Percentiles rank a stretch among this genome's conserved stretches.
Conservation (phyloP, 2,888 invertebrate genomes). For the Pseudococcus viburni region DNA sequence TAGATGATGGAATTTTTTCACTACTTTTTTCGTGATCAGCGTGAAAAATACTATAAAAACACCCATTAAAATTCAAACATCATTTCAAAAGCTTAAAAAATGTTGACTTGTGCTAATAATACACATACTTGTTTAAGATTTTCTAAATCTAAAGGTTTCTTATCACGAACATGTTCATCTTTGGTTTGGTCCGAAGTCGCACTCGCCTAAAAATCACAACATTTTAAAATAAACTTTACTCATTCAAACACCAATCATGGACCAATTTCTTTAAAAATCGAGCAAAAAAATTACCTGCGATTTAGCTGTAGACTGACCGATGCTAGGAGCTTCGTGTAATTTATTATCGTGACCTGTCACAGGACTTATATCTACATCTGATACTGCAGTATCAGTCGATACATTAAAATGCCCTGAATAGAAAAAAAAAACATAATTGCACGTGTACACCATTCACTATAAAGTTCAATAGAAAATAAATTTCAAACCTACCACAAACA, state of each 20-base stretch:
- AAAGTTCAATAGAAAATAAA: neutral
- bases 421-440: neutral
- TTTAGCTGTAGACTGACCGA: neutral
- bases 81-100: too few relatives aligned
- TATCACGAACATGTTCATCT: slow-evolving; percentile 56
- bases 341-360: neutral
- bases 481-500: neutral
- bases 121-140: slow-evolving; percentile 60
- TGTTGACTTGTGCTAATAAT: too few relatives aligned
- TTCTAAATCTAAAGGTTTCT: slow-evolving; percentile 65
- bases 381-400: neutral
- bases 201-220: neutral
- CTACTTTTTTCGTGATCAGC: too few relatives aligned
- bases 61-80: too few relatives aligned
- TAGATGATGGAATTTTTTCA: too few relatives aligned
- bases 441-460: neutral
- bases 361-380: neutral
- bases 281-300: neutral
- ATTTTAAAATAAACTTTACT: too few relatives aligned
- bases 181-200: slow-evolving; percentile 45
- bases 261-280: neutral
- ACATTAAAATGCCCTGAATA: neutral
- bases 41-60: too few relatives aligned
- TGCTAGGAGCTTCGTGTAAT: slow-evolving; percentile 18
- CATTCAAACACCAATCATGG: too few relatives aligned